A percentile compares a stretch with the other conserved stretches of the same genome.
Evolutionary conservation across 2,888 invertebrate genomes (phyloP).

Genomic region (Syrista parreyssii): DNA sequence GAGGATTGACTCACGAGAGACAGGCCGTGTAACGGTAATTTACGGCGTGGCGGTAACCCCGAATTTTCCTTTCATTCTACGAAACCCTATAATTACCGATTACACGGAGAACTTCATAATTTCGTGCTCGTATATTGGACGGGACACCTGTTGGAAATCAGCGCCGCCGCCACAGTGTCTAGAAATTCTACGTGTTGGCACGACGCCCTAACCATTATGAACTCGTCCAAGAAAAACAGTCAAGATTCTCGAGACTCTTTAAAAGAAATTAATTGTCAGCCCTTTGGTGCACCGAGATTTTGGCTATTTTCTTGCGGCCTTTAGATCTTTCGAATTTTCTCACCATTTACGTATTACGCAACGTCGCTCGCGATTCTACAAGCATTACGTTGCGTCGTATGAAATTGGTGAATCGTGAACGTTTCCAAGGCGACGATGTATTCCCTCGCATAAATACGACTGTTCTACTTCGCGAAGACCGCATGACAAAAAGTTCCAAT

Average conservation of each 20-base stretch:
- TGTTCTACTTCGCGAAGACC: neutral
- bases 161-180: slow-evolving; percentile 14
- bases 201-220: neutral
- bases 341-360: neutral
- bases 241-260: slow-evolving; percentile 30
- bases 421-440: neutral
- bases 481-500: neutral
- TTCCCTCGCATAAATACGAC: neutral
- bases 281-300: neutral
- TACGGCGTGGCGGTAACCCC: slow-evolving; percentile 24
- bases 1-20: slow-evolving; percentile 20
- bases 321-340: neutral
- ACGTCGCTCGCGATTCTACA: neutral
- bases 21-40: slow-evolving; percentile 34
- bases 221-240: neutral
- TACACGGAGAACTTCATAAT: slow-evolving; percentile 47
- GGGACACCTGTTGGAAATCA: slow-evolving; percentile 43
- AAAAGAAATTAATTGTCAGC: slow-evolving; percentile 28
- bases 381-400: neutral
- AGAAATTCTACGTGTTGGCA: slow-evolving; percentile 9
- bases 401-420: neutral
- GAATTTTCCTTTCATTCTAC: slow-evolving; percentile 28
- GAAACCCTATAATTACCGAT: slow-evolving; percentile 55
- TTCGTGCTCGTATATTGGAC: slow-evolving; percentile 24
- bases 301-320: neutral